These are phyloP conservation scores for Doryteuthis pealeii DNA, from an alignment of 1,140 invertebrate genomes.

Conservation along the genomic window DNA sequence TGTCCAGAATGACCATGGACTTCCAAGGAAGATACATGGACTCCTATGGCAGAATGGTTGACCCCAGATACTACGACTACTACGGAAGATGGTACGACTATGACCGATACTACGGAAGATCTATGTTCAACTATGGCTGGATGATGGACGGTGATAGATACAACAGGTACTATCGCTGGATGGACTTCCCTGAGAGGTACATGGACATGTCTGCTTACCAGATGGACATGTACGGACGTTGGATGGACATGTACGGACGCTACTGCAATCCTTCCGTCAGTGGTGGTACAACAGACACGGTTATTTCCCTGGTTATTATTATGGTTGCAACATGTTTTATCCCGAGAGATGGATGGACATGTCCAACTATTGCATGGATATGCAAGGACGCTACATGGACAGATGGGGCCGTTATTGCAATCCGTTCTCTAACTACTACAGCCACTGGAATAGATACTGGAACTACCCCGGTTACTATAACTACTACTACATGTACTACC, in stretches of 20 bases:
- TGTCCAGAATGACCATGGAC: not conserved
- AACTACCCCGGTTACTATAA: not conserved
- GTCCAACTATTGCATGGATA: not conserved
- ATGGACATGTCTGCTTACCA: not conserved
- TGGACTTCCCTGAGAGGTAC: not conserved
- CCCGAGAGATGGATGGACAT: slow-evolving; percentile 1
- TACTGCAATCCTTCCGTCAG: not conserved
- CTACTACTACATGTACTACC: not conserved
- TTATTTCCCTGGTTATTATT: not conserved
- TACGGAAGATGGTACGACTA: not conserved
- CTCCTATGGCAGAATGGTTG: not conserved
- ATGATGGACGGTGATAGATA: not conserved
- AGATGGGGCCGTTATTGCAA: not conserved
- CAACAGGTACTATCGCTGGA: not conserved
- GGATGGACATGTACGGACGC: slow-evolving; percentile 4
- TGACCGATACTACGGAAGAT: not conserved
- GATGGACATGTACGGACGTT: slow-evolving; percentile 1
- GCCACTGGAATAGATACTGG: not conserved
- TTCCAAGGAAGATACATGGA: slow-evolving; percentile 8
- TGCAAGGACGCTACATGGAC: not conserved
- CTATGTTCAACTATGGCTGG: not conserved
- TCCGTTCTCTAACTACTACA: not conserved
- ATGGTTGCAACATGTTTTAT: not conserved
- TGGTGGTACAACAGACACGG: not conserved
- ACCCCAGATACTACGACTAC: slow-evolving; percentile 2